Conservation (phyloP, 2,888 invertebrate genomes). For the Patella ulyssiponensis region DNA sequence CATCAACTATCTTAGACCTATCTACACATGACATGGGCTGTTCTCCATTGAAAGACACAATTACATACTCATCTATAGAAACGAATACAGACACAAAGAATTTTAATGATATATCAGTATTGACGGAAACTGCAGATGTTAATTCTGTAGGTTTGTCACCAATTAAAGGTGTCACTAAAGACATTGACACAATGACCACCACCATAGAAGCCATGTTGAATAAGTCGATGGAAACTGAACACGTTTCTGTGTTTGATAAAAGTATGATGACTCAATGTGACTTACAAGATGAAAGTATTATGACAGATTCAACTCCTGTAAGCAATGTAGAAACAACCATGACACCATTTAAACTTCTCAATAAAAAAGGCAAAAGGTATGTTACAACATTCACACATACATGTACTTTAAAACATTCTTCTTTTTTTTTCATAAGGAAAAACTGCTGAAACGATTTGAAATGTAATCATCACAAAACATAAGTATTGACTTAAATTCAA, state of each 20-base stretch:
- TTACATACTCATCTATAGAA: background rate
- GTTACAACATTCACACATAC: background rate
- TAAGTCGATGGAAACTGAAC: constrained; percentile 19
- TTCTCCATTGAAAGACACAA: background rate
- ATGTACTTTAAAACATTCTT: background rate
- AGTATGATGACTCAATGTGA: constrained; percentile 33
- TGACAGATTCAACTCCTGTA: constrained; percentile 40
- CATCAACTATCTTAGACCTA: background rate
- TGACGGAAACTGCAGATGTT: background rate
- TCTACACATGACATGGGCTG: background rate
- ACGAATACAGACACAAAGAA: background rate
- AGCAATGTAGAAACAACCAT: constrained; percentile 46
- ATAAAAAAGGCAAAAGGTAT: constrained; percentile 46
- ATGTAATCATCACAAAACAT: too few relatives aligned
- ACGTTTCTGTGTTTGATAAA: constrained; percentile 22
- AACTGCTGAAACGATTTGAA: background rate
- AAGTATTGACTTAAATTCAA: too few relatives aligned
- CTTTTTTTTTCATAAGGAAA: background rate
- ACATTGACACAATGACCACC: background rate
- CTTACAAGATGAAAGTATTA: constrained; percentile 36
- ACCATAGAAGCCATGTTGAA: background rate
- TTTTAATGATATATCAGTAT: background rate
- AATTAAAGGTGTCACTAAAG: background rate
- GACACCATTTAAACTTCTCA: constrained; percentile 51
- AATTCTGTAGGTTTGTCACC: constrained; percentile 16